phyloP scores from a whole-genome alignment of 2,797 vertebrate genomes.

The Ammospiza maritima region DNA sequence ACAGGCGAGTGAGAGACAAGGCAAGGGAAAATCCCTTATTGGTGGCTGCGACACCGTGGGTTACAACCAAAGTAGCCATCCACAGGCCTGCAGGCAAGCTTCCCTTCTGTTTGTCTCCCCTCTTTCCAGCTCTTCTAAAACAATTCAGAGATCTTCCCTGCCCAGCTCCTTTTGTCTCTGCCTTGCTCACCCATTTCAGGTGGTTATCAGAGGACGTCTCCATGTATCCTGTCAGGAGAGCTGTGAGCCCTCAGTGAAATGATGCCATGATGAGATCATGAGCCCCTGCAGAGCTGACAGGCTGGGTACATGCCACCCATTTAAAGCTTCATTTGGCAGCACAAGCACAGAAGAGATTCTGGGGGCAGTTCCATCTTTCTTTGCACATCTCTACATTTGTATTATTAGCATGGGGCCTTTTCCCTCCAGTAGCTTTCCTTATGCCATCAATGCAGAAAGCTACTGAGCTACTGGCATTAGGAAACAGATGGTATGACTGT shows the following conservation, averaged over 20 bases:
- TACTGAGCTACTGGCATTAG: background rate
- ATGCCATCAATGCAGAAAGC: background rate
- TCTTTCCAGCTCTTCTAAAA: background rate
- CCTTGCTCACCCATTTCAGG: background rate
- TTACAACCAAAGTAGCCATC: background rate
- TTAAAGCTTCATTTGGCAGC: background rate
- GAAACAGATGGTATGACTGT: background rate
- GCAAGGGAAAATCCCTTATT: background rate
- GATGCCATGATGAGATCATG: background rate
- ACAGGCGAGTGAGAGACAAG: background rate
- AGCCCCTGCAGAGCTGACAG: background rate
- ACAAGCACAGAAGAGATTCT: background rate
- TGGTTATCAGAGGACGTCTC: background rate
- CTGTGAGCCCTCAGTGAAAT: background rate
- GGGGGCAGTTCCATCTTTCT: background rate
- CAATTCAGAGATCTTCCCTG: background rate
- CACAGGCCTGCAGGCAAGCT: background rate
- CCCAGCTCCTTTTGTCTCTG: background rate
- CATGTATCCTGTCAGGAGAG: rapidly evolving
- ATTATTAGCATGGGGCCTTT: background rate
- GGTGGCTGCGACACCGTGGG: background rate
- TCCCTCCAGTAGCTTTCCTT: background rate
- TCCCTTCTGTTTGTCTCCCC: background rate
- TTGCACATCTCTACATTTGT: rapidly evolving
- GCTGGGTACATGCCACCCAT: no score